Base-by-base conservation (phyloP, 2,797 vertebrate genomes). In the Enteromius paludinosus region DNA sequence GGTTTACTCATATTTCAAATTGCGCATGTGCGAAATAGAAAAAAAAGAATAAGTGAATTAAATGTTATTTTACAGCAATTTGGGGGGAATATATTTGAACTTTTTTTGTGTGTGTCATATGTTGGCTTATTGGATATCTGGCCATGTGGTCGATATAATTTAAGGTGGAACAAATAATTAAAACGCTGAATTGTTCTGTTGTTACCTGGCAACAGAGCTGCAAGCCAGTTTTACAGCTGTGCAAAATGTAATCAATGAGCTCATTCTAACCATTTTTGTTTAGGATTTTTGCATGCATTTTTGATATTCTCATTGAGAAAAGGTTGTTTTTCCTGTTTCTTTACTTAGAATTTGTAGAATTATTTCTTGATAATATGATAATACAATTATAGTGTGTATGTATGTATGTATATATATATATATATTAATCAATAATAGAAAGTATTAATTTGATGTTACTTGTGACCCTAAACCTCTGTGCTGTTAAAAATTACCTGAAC, bases 161-260 rank as follows among this genome's bases (percentile, higher is more conserved):
- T 72, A 52, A 81, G 41, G 69, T 64, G 59, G 20, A 73, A 81
- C 15, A 20, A 17, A 49, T 35, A 35, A 72, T 25, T 72, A 4
- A 47, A 4, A 72, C 9, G 0, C 3, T 1, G 35, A 47, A 47
- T 70, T 59, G 10, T 38, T 38, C 68, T 18, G 20, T 43, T 3
- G 66, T 81, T 81, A 52, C 59, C 28, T 35, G 56, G 59, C 69
- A 81, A 81, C 79, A 64, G 41, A 80, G n/a, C 49, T 30, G 30
- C 5, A 5, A 18, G 7, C 5, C 5, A 68, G 1, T 28, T 79
- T 69, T 43, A 79, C 1, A 56, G 30, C 38, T 28, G 5, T 41
- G 14, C 23, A 28, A 38, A 68, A 52, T 49, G 8, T 66, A 61
- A 61, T 25, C 20, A 45, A 18, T 30, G 1, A 30, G 38, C 20